Base-by-base conservation (phyloP, 2,888 invertebrate species). In the Diarsia brunnea region DNA sequence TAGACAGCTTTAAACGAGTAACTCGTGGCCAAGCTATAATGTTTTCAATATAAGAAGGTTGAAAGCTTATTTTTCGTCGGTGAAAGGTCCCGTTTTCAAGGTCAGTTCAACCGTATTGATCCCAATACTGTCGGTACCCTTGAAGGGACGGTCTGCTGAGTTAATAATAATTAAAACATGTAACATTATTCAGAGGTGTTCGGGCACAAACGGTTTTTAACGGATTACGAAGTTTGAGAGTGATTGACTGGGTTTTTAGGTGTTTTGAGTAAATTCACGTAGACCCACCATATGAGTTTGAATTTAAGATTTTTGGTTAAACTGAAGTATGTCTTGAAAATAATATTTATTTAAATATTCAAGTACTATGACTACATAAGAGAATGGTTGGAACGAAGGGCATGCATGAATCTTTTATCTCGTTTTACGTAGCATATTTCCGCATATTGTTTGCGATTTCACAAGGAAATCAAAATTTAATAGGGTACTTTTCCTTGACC, bases 61-160 rank as follows among this genome's bases (percentile, higher is more conserved):
- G 12, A 16, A 43, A 67, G 38, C 31, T 58, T 79, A 80, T 76
- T 87, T 85, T 81, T 75, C 70, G 74, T 63, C 19, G 51, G 65
- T 12, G 21, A 75, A 77, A 69, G 61, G 63, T 70, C 74, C 69
- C 45, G n/a, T 11, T 64, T 60, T 55, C 87, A 89, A 90, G 91
- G 90, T 79, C 86, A 69, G 60, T 45, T 43, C 55, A 53, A 53
- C 75, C 70, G 83, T 89, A 90, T 90, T 77, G 91, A 91, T 89
- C 88, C 66, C 27, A 69, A 78, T 79, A 80, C 70, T 60, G 38
- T 66, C 21, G 19, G 64, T 79, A 72, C 75, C 77, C 51, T 69
- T 55, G 24, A 45, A 60, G 69, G 75, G 68, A 69, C 72, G 63
- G 73, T 27, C 60, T 64, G 19, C n/a, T 47, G 47, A 51, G 74